Evolutionary conservation across 2,797 vertebrate genomes (phyloP).

Genomic region (Sebastes vulpes): DNA sequence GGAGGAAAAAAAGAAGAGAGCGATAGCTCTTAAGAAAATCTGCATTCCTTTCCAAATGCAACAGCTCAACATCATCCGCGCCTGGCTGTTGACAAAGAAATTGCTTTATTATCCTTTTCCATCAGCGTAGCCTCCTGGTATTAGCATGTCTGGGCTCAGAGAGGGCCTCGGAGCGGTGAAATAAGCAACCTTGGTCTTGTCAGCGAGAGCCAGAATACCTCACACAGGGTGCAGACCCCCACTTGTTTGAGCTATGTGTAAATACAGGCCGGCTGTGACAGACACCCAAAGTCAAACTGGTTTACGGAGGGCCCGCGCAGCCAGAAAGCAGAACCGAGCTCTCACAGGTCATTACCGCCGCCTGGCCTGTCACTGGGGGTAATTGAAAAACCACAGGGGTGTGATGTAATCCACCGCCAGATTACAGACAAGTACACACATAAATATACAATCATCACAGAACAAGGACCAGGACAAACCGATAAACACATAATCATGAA

Average conservation of each 20-base stretch:
- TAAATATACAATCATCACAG: conserved; percentile 71
- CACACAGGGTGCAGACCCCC: conserved; percentile 74
- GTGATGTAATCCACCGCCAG: conserved; percentile 74
- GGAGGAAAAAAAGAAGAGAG: conserved; percentile 20
- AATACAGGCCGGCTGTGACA: conserved; percentile 75
- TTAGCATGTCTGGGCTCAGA: conserved; percentile 45
- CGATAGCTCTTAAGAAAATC: conserved; percentile 49
- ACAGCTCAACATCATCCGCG: conserved; percentile 40
- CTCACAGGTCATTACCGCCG: conserved; percentile 80
- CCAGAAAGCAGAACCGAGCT: conserved; percentile 73
- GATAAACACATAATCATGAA: conserved; percentile 46
- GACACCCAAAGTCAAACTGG: conserved; percentile 82
- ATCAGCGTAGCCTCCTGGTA: conserved; percentile 47
- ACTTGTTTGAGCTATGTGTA: conserved; percentile 80
- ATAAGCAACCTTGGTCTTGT: conserved; percentile 66
- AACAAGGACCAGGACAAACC: conserved; percentile 33
- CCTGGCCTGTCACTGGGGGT: conserved; percentile 67
- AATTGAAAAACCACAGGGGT: conserved; percentile 72
- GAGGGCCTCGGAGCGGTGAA: conserved; percentile 7
- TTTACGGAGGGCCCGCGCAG: conserved; percentile 68
- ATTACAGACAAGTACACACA: conserved; percentile 65
- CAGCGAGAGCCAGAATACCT: conserved; percentile 67
- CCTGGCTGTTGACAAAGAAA: conserved; percentile 64
- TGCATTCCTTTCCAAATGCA: conserved; percentile 59
- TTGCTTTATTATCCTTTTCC: conserved; percentile 59